A percentile compares a stretch with the other conserved stretches of the same genome.
Conservation (phyloP, 2,113 vertebrate genomes). For the Odontophorus gujanensis region DNA sequence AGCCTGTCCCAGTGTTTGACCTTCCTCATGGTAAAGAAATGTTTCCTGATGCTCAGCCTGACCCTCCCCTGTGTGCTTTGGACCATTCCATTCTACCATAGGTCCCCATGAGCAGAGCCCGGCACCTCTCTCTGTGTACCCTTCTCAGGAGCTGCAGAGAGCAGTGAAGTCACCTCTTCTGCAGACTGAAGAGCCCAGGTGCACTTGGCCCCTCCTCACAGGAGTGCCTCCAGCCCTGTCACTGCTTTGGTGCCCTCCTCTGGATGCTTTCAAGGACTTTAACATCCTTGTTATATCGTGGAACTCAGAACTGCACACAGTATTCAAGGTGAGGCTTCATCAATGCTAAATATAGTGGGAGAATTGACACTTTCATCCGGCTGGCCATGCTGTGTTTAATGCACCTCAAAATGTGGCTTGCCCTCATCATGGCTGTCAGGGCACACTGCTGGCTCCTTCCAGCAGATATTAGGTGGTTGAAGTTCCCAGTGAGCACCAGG, state of each 20-base stretch:
- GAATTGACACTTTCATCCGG: neutral
- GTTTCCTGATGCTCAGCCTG: too few species aligned
- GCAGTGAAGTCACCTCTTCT: too few species aligned
- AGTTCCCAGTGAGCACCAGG: too few species aligned
- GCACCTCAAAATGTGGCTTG: neutral
- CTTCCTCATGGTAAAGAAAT: too few species aligned
- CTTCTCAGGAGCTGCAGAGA: too few species aligned
- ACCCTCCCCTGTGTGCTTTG: too few species aligned
- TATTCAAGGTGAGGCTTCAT: neutral
- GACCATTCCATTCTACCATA: too few species aligned
- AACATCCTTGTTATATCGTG: neutral
- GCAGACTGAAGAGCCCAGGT: neutral
- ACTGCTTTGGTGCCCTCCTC: neutral
- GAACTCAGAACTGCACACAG: neutral
- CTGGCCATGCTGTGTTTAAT: neutral
- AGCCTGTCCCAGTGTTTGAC: too few species aligned
- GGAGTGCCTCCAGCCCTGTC: neutral
- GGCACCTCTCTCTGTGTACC: too few species aligned
- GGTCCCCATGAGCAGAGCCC: too few species aligned
- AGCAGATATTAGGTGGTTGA: too few species aligned
- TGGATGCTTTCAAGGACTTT: neutral
- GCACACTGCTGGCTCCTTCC: neutral
- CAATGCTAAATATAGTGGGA: neutral
- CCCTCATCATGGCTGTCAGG: neutral
- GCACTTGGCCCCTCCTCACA: neutral